A percentile compares a stretch with the other conserved stretches of the same genome.
These are phyloP conservation scores for Coronaproctus castanopsis DNA, from an alignment of 2,888 invertebrate species.

Conservation along the genomic window DNA sequence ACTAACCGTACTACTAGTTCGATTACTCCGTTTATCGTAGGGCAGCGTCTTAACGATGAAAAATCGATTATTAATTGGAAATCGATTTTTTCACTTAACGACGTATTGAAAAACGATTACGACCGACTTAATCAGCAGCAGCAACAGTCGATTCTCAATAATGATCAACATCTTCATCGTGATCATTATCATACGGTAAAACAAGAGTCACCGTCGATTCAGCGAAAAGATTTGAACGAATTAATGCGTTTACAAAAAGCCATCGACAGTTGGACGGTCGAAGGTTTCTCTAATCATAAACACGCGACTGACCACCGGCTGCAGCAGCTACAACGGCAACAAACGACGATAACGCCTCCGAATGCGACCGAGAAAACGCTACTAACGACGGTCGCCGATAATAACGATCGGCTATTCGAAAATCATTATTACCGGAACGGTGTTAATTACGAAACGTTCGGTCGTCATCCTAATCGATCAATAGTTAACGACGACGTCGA, in stretches of 20 bases:
- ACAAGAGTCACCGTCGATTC: conserved; percentile 23
- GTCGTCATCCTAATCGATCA: no score
- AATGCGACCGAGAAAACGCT: conserved; percentile 6
- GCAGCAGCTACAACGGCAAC: no score
- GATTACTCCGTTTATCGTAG: no score
- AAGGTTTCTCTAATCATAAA: conserved; percentile 31
- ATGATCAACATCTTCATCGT: no score
- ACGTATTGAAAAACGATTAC: conserved; percentile 1
- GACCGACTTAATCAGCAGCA: not conserved
- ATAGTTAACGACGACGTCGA: no score
- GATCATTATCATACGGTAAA: no score
- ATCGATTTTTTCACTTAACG: no score
- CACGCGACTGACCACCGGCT: conserved; percentile 20
- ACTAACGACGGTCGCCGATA: not conserved
- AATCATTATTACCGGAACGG: conserved; percentile 17
- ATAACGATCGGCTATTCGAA: conserved; percentile 18
- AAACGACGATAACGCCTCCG: not conserved
- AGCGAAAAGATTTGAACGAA: conserved; percentile 38
- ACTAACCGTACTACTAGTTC: no score
- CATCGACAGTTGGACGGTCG: conserved; percentile 67
- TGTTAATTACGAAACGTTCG: no score
- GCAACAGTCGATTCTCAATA: no score
- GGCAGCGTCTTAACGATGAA: no score
- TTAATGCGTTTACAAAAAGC: conserved; percentile 55
- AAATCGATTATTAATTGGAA: no score